A percentile compares a stretch with the other conserved stretches of the same genome.
These are phyloP conservation scores for Semnopithecus entellus DNA, from an alignment of 2,113 vertebrate genomes.

Conservation along the genomic window DNA sequence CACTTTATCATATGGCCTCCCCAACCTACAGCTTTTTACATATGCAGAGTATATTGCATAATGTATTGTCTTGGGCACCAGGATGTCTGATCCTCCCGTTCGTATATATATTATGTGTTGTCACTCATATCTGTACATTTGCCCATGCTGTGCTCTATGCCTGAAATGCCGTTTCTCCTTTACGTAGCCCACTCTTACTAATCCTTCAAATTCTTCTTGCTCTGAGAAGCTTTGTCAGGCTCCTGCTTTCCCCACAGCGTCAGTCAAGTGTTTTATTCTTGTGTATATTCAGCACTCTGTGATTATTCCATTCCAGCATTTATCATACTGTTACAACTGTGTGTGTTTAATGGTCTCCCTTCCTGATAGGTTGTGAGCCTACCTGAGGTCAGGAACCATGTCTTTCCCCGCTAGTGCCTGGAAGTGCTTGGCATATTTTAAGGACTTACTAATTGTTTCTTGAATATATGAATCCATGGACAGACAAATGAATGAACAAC, in stretches of 20 bases:
- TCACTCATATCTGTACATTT: background rate
- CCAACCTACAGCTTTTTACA: background rate
- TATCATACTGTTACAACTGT: conserved; percentile 13
- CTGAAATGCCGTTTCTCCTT: conserved; percentile 1
- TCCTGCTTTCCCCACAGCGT: background rate
- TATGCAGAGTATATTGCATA: background rate
- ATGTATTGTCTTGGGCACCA: background rate
- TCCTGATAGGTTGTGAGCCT: background rate
- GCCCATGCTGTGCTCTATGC: background rate
- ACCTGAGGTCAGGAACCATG: background rate
- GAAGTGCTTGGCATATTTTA: background rate
- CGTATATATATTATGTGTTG: background rate
- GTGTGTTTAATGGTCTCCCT: background rate
- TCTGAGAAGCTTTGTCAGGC: background rate
- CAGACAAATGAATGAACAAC: conserved; percentile 13
- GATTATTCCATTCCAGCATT: conserved; percentile 1
- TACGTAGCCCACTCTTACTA: background rate
- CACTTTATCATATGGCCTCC: background rate
- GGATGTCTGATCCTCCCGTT: background rate
- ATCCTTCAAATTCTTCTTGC: background rate
- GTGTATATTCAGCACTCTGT: background rate
- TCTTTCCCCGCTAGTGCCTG: background rate
- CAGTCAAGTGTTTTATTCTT: background rate
- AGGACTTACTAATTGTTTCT: conserved; percentile 6
- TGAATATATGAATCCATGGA: background rate